These are phyloP conservation scores for Chymomyza costata DNA, from an alignment of 1,140 invertebrate genomes.

Conservation along the genomic window DNA sequence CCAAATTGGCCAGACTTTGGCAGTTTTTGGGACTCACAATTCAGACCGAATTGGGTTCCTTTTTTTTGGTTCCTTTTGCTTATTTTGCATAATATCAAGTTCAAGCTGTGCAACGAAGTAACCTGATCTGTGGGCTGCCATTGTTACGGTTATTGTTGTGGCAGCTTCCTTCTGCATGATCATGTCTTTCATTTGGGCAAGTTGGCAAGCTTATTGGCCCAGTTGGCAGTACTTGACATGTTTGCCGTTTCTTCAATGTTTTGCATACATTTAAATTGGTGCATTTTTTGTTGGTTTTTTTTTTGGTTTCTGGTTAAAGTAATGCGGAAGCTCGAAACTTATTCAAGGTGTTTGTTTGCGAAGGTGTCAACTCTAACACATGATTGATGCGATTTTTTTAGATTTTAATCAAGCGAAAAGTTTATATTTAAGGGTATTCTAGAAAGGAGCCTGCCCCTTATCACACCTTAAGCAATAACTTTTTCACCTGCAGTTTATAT, in stretches of 20 bases:
- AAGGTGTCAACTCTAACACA: constrained; percentile 41
- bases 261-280: constrained; percentile 15
- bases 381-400: constrained; percentile 57
- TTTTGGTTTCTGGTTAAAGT: constrained; percentile 29
- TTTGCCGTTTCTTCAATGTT: constrained; percentile 38
- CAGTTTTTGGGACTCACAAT: constrained; percentile 10
- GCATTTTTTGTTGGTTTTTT: background rate
- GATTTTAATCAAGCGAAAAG: too few species aligned
- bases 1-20: constrained; percentile 50
- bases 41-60: too few species aligned
- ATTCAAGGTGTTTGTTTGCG: constrained; percentile 18
- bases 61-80: constrained; percentile 27
- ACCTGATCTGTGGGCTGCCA: constrained; percentile 30
- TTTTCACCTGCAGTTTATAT: too few species aligned
- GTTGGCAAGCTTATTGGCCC: constrained; percentile 41
- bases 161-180: constrained; percentile 9
- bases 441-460: too few species aligned
- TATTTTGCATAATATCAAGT: constrained; percentile 44
- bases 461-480: too few species aligned
- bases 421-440: too few species aligned
- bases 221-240: constrained; percentile 47
- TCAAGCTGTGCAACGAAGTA: constrained; percentile 31
- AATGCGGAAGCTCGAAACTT: constrained; percentile 46
- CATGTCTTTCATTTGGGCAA: constrained; percentile 54
- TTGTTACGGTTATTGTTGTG: constrained; percentile 22